phyloP scores from a whole-genome alignment of 2,797 vertebrate species.

The Chelidonichthys spinosus region DNA sequence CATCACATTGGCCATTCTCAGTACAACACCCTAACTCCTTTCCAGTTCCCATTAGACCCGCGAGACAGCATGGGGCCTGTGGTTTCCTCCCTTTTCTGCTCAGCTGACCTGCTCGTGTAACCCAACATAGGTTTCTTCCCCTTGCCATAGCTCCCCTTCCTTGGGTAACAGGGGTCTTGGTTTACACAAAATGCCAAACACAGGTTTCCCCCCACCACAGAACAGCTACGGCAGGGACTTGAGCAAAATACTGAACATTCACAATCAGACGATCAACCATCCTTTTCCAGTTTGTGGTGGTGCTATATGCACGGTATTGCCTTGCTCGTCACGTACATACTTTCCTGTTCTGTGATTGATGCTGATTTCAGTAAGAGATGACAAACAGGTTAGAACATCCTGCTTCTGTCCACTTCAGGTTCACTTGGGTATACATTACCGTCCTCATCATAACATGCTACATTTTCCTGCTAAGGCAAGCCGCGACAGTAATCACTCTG shows the following conservation, averaged over 20 bases:
- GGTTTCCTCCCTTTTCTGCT: slow-evolving; percentile 73
- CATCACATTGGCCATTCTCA: slow-evolving; percentile 26
- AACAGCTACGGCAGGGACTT: slow-evolving; percentile 58
- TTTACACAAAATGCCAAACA: slow-evolving; percentile 70
- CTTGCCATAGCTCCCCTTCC: slow-evolving; percentile 29
- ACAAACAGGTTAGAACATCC: slow-evolving; percentile 66
- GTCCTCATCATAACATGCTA: slow-evolving; percentile 46
- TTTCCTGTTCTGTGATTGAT: slow-evolving; percentile 55
- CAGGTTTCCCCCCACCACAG: slow-evolving; percentile 56
- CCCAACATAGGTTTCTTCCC: slow-evolving; percentile 41
- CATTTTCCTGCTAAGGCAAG: slow-evolving; percentile 34
- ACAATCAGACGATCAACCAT: slow-evolving; percentile 48
- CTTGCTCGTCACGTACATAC: slow-evolving; percentile 46
- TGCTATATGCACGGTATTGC: slow-evolving; percentile 39
- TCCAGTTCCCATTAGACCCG: slow-evolving; percentile 65
- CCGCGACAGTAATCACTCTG: slow-evolving; percentile 56
- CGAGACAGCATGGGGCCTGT: slow-evolving; percentile 82
- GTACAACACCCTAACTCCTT: slow-evolving; percentile 43
- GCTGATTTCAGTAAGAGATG: slow-evolving; percentile 59
- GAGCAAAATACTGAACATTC: slow-evolving; percentile 56
- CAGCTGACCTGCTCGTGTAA: slow-evolving; percentile 56
- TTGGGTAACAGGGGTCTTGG: slow-evolving; percentile 44
- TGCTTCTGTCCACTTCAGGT: slow-evolving; percentile 43
- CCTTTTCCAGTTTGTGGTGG: slow-evolving; percentile 30
- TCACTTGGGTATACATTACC: slow-evolving; percentile 34